phyloP scores from a whole-genome alignment of 2,888 invertebrate species.

The Rhogogaster chlorosoma region DNA sequence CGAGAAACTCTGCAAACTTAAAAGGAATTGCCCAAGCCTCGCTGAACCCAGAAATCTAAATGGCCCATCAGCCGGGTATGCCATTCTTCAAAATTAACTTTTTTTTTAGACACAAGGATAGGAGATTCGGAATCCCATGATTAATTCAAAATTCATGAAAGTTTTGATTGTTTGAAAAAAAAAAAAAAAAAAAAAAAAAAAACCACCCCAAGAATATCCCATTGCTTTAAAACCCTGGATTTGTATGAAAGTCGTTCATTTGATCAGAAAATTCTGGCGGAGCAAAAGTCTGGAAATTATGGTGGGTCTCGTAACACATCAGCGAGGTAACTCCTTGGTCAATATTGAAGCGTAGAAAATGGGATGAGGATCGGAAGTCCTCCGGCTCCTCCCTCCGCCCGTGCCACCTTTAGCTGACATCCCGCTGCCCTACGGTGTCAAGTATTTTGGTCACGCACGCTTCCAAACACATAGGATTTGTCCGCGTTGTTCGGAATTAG shows the following conservation, averaged over 20 bases:
- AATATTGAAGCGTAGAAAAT: constrained; percentile 37
- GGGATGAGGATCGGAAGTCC: constrained; percentile 28
- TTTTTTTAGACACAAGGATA: background rate
- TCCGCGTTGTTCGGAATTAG: constrained; percentile 47
- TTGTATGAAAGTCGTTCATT: background rate
- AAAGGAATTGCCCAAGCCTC: background rate
- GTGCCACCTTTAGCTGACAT: background rate
- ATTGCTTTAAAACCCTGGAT: background rate
- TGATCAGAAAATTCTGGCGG: background rate
- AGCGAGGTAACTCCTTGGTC: constrained; percentile 17
- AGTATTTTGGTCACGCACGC: constrained; percentile 45
- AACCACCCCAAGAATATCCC: background rate
- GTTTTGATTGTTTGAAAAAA: background rate
- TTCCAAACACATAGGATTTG: constrained; percentile 46
- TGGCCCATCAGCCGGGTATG: background rate
- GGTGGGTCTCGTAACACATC: background rate
- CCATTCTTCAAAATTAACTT: background rate
- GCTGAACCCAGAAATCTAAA: background rate
- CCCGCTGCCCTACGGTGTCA: background rate
- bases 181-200: too few species aligned
- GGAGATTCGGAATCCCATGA: too few species aligned
- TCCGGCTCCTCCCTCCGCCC: background rate
- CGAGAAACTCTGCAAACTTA: background rate
- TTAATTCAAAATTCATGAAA: background rate
- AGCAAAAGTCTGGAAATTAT: constrained; percentile 23